phyloP scores from a whole-genome alignment of 92 coral and sea anemone species.

The Muricea muricata region DNA sequence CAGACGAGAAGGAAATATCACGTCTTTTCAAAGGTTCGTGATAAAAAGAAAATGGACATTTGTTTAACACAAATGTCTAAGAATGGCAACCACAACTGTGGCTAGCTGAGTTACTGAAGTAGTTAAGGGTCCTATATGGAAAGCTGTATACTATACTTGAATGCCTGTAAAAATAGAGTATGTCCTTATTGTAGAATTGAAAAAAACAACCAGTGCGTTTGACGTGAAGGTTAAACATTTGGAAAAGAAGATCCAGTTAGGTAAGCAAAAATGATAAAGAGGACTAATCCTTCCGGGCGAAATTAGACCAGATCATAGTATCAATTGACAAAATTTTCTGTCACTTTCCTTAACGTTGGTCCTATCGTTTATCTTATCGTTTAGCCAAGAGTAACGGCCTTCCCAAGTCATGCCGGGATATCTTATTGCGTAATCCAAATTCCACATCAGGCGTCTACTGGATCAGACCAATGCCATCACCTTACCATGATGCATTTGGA shows the following conservation, averaged over 20 bases:
- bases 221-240: neutral
- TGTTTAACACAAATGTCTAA: too few species aligned
- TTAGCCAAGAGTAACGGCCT: neutral
- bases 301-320: too few species aligned
- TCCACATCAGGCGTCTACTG: slow-evolving; percentile 63
- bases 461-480: slow-evolving; percentile 55
- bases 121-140: too few species aligned
- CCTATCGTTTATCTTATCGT: neutral
- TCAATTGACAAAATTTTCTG: too few species aligned
- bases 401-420: slow-evolving; percentile 10
- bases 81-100: too few species aligned
- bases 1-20: neutral
- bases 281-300: too few species aligned
- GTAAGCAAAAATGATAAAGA: too few species aligned
- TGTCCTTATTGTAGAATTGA: neutral
- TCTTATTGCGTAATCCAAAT: slow-evolving; percentile 15
- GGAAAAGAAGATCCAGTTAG: neutral
- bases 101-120: too few species aligned
- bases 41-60: neutral
- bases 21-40: slow-evolving; percentile 5
- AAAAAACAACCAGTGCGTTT: neutral
- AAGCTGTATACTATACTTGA: too few species aligned
- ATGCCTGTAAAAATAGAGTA: too few species aligned
- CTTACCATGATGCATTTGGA: slow-evolving; percentile 36
- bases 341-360: too few species aligned